phyloP scores from a whole-genome alignment of 2,888 invertebrate species.

The Sphaeridia pumilis region DNA sequence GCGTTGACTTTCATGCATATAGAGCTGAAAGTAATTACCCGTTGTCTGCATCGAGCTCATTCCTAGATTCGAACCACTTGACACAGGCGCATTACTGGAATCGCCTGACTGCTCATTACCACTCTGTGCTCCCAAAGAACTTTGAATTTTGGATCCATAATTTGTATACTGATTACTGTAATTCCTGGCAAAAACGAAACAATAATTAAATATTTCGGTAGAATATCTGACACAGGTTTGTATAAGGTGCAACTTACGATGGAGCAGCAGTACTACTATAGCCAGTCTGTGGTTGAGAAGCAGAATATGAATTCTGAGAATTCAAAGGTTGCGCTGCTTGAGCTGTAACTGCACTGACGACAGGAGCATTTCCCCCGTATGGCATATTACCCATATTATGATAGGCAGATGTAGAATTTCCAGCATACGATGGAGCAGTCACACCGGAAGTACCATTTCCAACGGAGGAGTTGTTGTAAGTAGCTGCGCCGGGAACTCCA shows the following conservation, averaged over 20 bases:
- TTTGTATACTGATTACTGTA: slow-evolving; percentile 28
- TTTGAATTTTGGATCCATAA: slow-evolving; percentile 26
- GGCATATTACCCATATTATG: slow-evolving; percentile 24
- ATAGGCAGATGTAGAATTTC: slow-evolving; percentile 7
- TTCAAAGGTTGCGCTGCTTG: slow-evolving; percentile 21
- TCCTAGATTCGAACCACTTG: too few relatives aligned
- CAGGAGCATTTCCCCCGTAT: slow-evolving; percentile 27
- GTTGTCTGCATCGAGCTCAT: too few relatives aligned
- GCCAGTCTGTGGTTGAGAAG: slow-evolving; percentile 20
- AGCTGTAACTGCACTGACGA: slow-evolving; percentile 22
- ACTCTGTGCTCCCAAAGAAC: slow-evolving; percentile 11
- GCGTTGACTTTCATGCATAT: too few relatives aligned
- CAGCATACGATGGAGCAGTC: not conserved
- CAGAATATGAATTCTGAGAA: slow-evolving; percentile 19
- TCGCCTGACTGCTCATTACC: slow-evolving; percentile 1
- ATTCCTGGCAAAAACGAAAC: too few relatives aligned
- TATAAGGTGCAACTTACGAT: slow-evolving; percentile 13
- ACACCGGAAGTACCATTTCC: slow-evolving; percentile 13
- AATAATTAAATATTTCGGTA: too few relatives aligned
- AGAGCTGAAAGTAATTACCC: too few relatives aligned
- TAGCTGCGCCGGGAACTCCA: slow-evolving; percentile 8
- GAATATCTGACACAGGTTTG: slow-evolving; percentile 18
- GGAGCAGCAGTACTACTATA: slow-evolving; percentile 18
- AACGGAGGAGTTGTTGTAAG: slow-evolving; percentile 12
- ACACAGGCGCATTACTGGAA: too few relatives aligned